These are phyloP conservation scores for Meta bourneti DNA, from an alignment of 2,888 invertebrate genomes.

Conservation along the genomic window DNA sequence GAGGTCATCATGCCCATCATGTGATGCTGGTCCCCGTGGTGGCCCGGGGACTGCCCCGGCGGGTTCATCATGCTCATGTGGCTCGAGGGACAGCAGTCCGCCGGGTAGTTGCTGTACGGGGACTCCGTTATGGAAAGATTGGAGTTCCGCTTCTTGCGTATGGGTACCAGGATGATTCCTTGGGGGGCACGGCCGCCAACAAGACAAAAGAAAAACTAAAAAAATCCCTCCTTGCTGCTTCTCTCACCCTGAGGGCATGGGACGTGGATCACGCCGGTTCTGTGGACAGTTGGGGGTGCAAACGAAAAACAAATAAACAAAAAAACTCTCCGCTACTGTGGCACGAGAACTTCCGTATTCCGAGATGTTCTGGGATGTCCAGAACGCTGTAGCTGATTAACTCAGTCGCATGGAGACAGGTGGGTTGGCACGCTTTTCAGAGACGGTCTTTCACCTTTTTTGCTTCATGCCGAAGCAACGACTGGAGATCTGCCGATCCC, in stretches of 20 bases:
- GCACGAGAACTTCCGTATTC: slow-evolving; percentile 3
- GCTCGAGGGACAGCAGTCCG: slow-evolving; percentile 73
- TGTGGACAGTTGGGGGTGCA: neutral
- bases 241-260: slow-evolving; percentile 32
- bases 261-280: neutral
- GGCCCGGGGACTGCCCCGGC: slow-evolving; percentile 42
- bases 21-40: slow-evolving; percentile 61
- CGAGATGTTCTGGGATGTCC: neutral
- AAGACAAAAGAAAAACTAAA: no score
- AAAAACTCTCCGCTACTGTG: neutral
- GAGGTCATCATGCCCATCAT: slow-evolving; percentile 74
- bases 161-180: slow-evolving; percentile 74
- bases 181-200: slow-evolving; percentile 1
- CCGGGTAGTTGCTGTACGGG: slow-evolving; percentile 66
- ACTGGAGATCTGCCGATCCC: neutral
- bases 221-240: neutral
- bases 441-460: slow-evolving; percentile 44
- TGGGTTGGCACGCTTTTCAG: neutral
- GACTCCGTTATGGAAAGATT: slow-evolving; percentile 71
- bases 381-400: neutral
- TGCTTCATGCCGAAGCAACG: slow-evolving; percentile 47
- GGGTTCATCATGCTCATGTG: slow-evolving; percentile 74
- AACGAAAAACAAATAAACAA: neutral
- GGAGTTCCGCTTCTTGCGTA: slow-evolving; percentile 74
- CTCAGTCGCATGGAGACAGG: neutral